Evolutionary conservation across 2,113 vertebrate genomes (phyloP).

Genomic region (Glaucomys volans): DNA sequence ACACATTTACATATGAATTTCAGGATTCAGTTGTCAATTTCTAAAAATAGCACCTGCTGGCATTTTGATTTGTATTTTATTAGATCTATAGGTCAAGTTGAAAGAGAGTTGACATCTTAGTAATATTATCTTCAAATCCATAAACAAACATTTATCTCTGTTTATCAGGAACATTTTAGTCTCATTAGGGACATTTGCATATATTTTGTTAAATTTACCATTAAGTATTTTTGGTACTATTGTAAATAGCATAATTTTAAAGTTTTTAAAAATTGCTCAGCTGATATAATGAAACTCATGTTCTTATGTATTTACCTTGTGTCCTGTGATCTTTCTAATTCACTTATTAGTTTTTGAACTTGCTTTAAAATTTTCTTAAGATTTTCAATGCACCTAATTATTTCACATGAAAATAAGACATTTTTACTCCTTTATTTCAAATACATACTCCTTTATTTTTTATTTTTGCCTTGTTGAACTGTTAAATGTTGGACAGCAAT

Average conservation of each 20-base stretch:
- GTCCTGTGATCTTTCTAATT: neutral
- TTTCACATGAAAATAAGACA: neutral
- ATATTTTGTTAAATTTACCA: neutral
- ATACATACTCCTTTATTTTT: neutral
- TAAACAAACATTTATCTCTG: neutral
- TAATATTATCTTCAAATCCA: neutral
- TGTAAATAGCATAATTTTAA: neutral
- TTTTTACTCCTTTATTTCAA: neutral
- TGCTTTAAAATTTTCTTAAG: neutral
- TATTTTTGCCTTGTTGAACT: neutral
- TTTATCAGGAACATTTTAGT: neutral
- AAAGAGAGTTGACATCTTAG: neutral
- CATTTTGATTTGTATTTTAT: neutral
- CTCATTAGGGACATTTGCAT: neutral
- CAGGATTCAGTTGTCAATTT: neutral
- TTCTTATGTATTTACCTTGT: neutral
- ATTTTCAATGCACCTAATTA: neutral
- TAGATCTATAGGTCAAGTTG: neutral
- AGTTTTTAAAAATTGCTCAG: neutral
- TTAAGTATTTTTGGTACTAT: neutral
- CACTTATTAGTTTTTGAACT: neutral
- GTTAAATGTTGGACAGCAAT: neutral
- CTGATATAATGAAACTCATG: neutral
- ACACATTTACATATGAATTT: neutral
- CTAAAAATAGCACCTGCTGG: neutral